phyloP scores from a whole-genome alignment of 2,113 vertebrate species.

The Mustelus asterias region DNA sequence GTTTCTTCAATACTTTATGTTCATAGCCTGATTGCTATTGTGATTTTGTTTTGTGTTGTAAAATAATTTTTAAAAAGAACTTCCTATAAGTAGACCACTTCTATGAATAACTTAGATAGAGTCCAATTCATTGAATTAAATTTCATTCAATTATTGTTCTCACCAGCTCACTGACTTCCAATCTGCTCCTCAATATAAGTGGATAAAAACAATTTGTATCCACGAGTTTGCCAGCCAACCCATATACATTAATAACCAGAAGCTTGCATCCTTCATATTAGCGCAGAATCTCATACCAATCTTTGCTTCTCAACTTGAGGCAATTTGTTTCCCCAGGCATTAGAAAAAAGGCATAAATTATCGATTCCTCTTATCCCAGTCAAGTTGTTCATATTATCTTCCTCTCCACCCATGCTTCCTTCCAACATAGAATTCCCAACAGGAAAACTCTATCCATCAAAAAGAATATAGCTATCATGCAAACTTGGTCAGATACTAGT shows the following conservation, averaged over 20 bases:
- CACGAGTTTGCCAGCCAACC: neutral
- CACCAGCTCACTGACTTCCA: too few species aligned
- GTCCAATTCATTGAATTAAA: too few species aligned
- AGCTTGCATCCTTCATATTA: neutral
- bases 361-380: neutral
- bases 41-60: too few species aligned
- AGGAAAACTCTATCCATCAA: neutral
- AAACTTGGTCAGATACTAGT: neutral
- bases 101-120: too few species aligned
- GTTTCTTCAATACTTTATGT: too few species aligned
- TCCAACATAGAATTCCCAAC: neutral
- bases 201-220: neutral
- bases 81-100: too few species aligned
- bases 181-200: too few species aligned
- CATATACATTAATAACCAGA: neutral
- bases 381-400: neutral
- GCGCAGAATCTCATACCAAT: neutral
- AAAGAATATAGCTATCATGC: neutral
- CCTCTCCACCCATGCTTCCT: neutral
- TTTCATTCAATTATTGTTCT: too few species aligned
- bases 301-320: neutral
- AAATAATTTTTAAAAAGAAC: too few species aligned
- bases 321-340: neutral
- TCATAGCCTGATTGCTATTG: too few species aligned
- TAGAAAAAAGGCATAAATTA: neutral